Base-by-base conservation (phyloP, 1,140 invertebrate genomes). In the Magallana ariakensis region DNA sequence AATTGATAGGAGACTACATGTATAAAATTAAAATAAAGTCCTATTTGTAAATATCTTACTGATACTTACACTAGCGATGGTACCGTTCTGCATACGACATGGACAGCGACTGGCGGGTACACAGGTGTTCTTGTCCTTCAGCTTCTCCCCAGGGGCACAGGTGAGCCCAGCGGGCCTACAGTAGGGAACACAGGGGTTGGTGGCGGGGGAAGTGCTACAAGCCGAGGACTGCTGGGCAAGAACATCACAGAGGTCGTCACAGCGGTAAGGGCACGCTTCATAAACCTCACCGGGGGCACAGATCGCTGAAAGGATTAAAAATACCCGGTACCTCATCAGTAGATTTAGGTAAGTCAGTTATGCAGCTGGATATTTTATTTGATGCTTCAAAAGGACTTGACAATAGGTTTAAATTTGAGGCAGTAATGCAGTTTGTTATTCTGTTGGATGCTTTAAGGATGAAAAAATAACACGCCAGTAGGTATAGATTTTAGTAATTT, bases 81-180 rank as follows among this genome's bases (percentile, higher is more conserved):
- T 89, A 19, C 91, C 90, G 83, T 93, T 90, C 13, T 90, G 92
- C 89, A 90, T 93, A 15, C 87, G 56, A 84, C 92, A 93, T 60
- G 92, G 85, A 82, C 92, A 93, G 85, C 91, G 80, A 10, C 89
- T 90, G 57, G 89, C 75, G 0, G 89, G 87, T 9, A 93, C 89
- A 85, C 92, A 93, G 15, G 88, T 90, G 16, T 85, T 80, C 33
- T 87, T 85, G 58, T 91, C 88, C n/a, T 90, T 89, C 16, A 91
- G 87, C 80, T 87, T 91, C 83, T 92, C 88, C 22, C 90, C 89
- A 8, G 85, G 62, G 22, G 33, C 58, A 84, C 92, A 93, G 53
- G 26, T 70, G 8, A 86, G 53, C 26, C 16, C 57, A 6, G 86
- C 46, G 6, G 87, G 84, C 58, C 83, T 85, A 87, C 92, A 93